phyloP scores from a whole-genome alignment of 2,113 vertebrate species.

The Semicossyphus pulcher region DNA sequence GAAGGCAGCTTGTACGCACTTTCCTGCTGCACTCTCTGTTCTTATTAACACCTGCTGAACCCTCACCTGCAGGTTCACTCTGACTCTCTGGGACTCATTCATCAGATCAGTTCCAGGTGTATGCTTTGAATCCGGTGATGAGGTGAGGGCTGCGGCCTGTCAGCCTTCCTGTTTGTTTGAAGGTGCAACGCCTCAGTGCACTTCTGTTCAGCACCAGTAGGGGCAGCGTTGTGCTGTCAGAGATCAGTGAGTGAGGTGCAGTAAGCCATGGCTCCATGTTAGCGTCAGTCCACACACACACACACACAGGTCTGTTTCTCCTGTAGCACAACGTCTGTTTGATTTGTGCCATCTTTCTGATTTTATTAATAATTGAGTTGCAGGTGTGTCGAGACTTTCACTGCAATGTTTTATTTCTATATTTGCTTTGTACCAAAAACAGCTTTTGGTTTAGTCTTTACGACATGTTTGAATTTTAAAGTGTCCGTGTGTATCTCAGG shows the following conservation, averaged over 20 bases:
- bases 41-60: background rate
- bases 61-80: conserved; percentile 4
- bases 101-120: too few species aligned
- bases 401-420: conserved; percentile 2
- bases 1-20: conserved; percentile 48
- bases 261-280: background rate
- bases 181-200: conserved; percentile 24
- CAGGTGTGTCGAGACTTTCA: background rate
- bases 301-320: background rate
- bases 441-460: conserved; percentile 42
- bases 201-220: conserved; percentile 23
- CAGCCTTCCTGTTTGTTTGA: background rate
- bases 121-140: background rate
- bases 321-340: background rate
- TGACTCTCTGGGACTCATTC: background rate
- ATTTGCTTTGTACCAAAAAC: conserved; percentile 59
- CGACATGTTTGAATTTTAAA: conserved; percentile 33
- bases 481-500: conserved; percentile 80
- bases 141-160: background rate
- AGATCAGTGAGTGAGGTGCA: background rate
- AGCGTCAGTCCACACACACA: background rate
- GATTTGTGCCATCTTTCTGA: conserved; percentile 64
- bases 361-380: background rate
- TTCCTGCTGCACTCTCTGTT: conserved; percentile 25
- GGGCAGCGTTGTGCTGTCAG: conserved; percentile 42